A percentile compares a stretch with the other conserved stretches of the same genome.
These are phyloP conservation scores for Hycleus phaleratus DNA, from an alignment of 1,140 invertebrate species.

Conservation along the genomic window DNA sequence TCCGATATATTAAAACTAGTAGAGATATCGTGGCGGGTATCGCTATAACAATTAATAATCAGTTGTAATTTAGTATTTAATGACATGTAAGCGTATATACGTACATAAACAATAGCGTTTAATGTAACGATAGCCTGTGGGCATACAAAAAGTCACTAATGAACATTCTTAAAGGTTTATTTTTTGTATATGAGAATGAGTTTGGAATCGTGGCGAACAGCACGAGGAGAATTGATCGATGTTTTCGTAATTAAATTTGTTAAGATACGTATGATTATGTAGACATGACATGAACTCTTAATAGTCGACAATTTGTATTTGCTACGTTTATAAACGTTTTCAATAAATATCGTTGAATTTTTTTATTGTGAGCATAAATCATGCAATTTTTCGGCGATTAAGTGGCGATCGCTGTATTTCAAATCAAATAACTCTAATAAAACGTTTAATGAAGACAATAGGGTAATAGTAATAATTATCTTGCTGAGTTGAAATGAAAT, in stretches of 20 bases:
- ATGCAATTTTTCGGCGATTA: no score
- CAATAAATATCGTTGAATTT: no score
- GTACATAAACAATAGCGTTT: constrained; percentile 18
- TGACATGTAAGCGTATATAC: constrained; percentile 14
- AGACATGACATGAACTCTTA: constrained; percentile 15
- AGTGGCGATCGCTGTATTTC: no score
- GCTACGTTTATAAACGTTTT: neutral
- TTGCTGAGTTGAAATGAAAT: no score
- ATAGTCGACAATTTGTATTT: constrained; percentile 21
- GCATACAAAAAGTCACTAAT: constrained; percentile 6
- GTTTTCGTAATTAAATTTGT: constrained; percentile 21
- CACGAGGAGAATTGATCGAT: constrained; percentile 21
- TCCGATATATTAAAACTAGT: no score
- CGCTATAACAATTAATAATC: constrained; percentile 14
- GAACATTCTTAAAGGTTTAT: neutral
- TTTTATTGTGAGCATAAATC: no score
- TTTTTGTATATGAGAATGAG: no score
- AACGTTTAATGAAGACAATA: no score
- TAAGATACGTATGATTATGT: constrained; percentile 19
- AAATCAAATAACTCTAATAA: no score
- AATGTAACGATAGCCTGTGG: constrained; percentile 13
- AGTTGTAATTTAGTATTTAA: constrained; percentile 15
- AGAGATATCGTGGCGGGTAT: neutral
- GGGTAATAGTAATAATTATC: no score
- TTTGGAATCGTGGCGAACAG: neutral